Base-by-base conservation (phyloP, 2,797 vertebrate genomes). In the Sphenodon punctatus region DNA sequence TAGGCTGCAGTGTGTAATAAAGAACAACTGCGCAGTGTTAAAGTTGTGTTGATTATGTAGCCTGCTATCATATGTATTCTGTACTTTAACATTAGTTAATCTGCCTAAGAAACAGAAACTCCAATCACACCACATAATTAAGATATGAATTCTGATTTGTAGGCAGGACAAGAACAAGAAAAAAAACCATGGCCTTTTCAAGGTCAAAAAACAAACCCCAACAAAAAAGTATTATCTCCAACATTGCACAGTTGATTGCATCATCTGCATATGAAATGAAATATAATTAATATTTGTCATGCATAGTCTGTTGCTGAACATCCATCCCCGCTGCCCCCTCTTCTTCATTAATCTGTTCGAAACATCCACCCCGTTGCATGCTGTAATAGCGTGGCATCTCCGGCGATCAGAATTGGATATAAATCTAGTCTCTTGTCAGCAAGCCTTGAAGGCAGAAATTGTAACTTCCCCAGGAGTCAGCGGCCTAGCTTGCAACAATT, bases 241-340 rank as follows among this genome's bases (percentile, higher is more conserved):
- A 74, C 1, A 5, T 42, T 49, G 63, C 55, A 10, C 73, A 58
- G 79, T 67, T 81, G 87, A 82, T 81, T 75, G 85, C 89, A 88
- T 85, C 85, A 75, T 72, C 91, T 88, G 80, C 91, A 77, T 85
- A 14, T 56, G 83, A 74, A 85, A 90, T 67, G 67, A 66, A 81
- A 80, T 38, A 9, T 68, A 83, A 89, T 83, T 78, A 83, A 77
- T 74, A 63, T 71, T 68, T 80, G 83, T 22, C 85, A 78, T 34
- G 87, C 85, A 66, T 39, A 83, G 85, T 6, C 69, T 41, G 67
- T 7, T 38, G 73, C 70, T 70, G 69, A 75, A 27, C 60, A 43
- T 64, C 82, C 39, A 75, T 38, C 49, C n/a, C 55, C 13, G 45
- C 64, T 43, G 5, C 59, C 53, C 32, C 51, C 56, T 68, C 60